Evolutionary conservation across 2,888 invertebrate species (phyloP), one percentile per base, ranked within the genome.

Genomic region (Epinotia nisella): DNA sequence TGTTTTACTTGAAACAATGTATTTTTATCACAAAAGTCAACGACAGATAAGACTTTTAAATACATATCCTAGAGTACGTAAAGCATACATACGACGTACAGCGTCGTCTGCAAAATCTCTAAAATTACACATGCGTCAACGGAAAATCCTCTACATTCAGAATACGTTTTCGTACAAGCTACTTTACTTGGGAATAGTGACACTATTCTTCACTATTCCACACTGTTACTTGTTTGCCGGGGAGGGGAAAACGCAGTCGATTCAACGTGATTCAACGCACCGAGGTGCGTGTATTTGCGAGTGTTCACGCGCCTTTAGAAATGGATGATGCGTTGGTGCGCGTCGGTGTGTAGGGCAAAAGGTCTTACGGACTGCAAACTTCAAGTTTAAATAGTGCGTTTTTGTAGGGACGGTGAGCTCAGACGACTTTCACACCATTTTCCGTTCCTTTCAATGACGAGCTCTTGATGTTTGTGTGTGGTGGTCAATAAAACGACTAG

Each of bases 221-320:
- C 75, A 73, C 61, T 75, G 67, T 70, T 71, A 71, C 77, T 79
- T 75, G 86, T 87, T 87, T 83, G 84, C 85, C 80, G 74, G 79
- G 76, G 75, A 77, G 69, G 79, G 74, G 77, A 76, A 61, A 78
- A 81, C 80, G 80, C 79, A 68, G 89, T 87, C 87, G 91, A 90
- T 90, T 91, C 90, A 91, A 90, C 90, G 87, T 87, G 91, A 90
- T 90, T 91, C 90, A 91, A 90, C 90, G 87, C 88, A 90, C 88
- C 85, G 84, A 86, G 84, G 86, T 89, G 90, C 91, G 91, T 91
- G 84, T 92, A 91, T 91, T 91, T 91, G 90, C 91, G 90, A 90
- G 84, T 92, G 90, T 91, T 91, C 91, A 87, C 91, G 80, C 82
- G 86, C 82, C 90, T 89, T 91, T 91, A 86, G 89, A 91, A 90